phyloP scores from a whole-genome alignment of 64 coral and sea anemone species.

The Stylophora pistillata region DNA sequence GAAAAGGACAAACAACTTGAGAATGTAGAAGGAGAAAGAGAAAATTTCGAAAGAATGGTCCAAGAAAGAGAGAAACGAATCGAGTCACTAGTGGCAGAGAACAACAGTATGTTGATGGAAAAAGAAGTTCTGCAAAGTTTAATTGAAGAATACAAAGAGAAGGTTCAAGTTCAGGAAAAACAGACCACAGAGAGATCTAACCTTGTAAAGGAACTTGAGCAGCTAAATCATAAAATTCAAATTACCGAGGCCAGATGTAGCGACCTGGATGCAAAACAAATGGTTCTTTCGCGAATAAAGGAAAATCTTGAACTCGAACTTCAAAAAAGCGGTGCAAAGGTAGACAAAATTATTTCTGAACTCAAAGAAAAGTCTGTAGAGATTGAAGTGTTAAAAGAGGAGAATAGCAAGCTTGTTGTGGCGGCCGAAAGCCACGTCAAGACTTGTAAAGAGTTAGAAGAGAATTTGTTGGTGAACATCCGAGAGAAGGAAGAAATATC shows the following conservation, averaged over 20 bases:
- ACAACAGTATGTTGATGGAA: slow-evolving; percentile 42
- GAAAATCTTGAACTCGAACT: slow-evolving; percentile 58
- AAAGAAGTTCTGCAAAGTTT: slow-evolving; percentile 47
- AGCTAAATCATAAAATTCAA: slow-evolving; percentile 26
- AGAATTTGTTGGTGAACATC: slow-evolving; percentile 21
- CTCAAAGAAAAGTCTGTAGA: slow-evolving; percentile 66
- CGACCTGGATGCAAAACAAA: slow-evolving; percentile 55
- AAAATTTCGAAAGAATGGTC: slow-evolving; percentile 50
- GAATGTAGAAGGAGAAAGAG: slow-evolving; percentile 60
- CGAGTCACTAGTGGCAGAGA: slow-evolving; percentile 29
- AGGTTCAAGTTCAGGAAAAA: slow-evolving; percentile 1
- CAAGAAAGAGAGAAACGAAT: slow-evolving; percentile 53
- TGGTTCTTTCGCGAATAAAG: slow-evolving; percentile 55
- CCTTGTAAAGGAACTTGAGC: slow-evolving; percentile 37
- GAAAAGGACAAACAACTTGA: slow-evolving; percentile 52
- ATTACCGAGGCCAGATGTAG: slow-evolving; percentile 35
- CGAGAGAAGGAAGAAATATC: slow-evolving; percentile 61
- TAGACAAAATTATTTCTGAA: slow-evolving; percentile 24
- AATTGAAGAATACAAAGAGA: slow-evolving; percentile 49
- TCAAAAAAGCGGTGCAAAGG: slow-evolving; percentile 50
- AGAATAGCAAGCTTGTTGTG: slow-evolving; percentile 59
- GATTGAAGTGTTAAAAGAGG: slow-evolving; percentile 54
- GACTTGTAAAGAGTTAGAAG: slow-evolving; percentile 58
- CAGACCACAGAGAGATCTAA: slow-evolving; percentile 17
- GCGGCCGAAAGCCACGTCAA: slow-evolving; percentile 26